phyloP scores from a whole-genome alignment of 1,140 invertebrate genomes.

The Hyphantria cunea region DNA sequence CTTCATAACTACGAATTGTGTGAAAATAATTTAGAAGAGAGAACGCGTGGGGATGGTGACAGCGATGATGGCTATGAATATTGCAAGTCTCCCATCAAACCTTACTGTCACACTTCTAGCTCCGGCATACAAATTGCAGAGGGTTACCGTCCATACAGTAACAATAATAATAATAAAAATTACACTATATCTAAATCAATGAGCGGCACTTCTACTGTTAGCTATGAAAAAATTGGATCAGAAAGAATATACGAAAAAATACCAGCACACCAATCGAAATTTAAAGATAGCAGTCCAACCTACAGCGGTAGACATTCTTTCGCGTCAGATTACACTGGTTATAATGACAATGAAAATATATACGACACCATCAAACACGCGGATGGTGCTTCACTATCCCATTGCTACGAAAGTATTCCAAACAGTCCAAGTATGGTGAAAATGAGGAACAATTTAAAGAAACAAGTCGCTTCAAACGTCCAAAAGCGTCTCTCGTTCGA shows the following conservation, averaged over 20 bases:
- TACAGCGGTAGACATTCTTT: conserved; percentile 64
- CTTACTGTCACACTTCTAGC: conserved; percentile 67
- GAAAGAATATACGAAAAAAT: conserved; percentile 79
- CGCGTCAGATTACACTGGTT: conserved; percentile 68
- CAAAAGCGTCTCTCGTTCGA: conserved; percentile 74
- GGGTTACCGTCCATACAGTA: conserved; percentile 53
- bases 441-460: conserved; percentile 64
- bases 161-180: conserved; percentile 51
- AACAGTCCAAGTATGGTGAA: conserved; percentile 77
- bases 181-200: conserved; percentile 72
- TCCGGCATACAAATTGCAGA: conserved; percentile 73
- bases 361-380: conserved; percentile 83
- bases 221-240: conserved; percentile 78
- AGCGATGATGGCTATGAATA: conserved; percentile 80
- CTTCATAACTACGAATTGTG: conserved; percentile 78
- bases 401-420: conserved; percentile 83
- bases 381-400: conserved; percentile 76
- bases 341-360: conserved; percentile 81
- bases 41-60: conserved; percentile 70
- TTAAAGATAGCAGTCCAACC: conserved; percentile 62
- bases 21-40: conserved; percentile 63
- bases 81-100: conserved; percentile 74
- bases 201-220: conserved; percentile 74
- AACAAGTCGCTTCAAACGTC: conserved; percentile 55
- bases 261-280: conserved; percentile 51